Base-by-base conservation (phyloP, 2,888 invertebrate genomes). In the Pilophorus perplexus region DNA sequence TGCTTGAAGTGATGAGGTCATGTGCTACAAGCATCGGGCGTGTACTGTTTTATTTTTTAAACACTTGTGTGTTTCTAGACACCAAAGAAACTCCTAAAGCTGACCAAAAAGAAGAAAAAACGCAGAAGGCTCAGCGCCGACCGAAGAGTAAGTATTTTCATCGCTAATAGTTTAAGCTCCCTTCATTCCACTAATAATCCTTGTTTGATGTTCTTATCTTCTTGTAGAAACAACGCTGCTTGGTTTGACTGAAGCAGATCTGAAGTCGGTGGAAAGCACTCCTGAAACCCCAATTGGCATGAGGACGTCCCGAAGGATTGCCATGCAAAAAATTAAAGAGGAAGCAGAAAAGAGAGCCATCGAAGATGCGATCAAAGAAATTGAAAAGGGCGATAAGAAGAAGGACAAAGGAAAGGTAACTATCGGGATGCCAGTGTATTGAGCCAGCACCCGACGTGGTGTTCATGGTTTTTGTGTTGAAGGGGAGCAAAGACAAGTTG, bases 281-380 rank as follows among this genome's bases (percentile, higher is more conserved):
- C 22, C 54, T 5, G 48, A 42, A 2, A 65, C 27, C 2, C 65
- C 38, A 16, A 14, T 14, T 14, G 66, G 67, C 1, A 69, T 91
- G 3, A 79, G 93, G 5, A 89, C 90, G 74, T 91, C 91, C 1
- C 81, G 93, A 1, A 81, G 94, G 68, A 90, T 94, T 72, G 93
- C 93, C 0, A 91, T 91, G 76, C 82, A 90, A 74, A 90, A 92
- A 76, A 90, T 93, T 67, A 87, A 85, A 71, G 92, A 93, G 74
- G 60, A 70, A 54, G 89, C 89, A 0, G 89, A 92, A 68, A 78
- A 88, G 1, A 79, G 88, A 10, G 84, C 87, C 69, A 76, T 85
- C 57, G 90, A 90, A 73, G 83, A 88, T n/a, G 84, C 86, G 57
- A 78, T 86, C 71, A 86, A 87, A 73, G 84, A 83, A 8, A 18